Evolutionary conservation across 1,140 invertebrate species (phyloP).

Genomic region (Hylaeus anthracinus): DNA sequence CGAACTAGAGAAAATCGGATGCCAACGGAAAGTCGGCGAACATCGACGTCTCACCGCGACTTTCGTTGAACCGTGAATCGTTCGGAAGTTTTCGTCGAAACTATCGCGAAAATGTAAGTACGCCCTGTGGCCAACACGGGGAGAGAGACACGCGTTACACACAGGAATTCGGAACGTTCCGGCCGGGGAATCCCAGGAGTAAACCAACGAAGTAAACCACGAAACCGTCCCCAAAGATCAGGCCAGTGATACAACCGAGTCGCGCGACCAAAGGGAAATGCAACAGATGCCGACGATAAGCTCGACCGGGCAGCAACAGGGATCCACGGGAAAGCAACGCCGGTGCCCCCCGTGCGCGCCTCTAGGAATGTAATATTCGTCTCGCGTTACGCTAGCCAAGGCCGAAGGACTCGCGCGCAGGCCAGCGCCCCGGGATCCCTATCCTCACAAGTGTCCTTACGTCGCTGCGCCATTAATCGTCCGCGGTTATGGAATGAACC

Average conservation of each 20-base stretch:
- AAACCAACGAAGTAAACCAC: not conserved
- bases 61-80: not conserved
- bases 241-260: constrained; percentile 42
- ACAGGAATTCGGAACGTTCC: not conserved
- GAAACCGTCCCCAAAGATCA: constrained; percentile 45
- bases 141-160: not conserved
- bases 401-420: not conserved
- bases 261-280: constrained; percentile 16
- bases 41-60: too few species aligned
- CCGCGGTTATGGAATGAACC: constrained; percentile 63
- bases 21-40: too few species aligned
- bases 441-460: constrained; percentile 3
- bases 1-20: too few species aligned
- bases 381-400: not conserved
- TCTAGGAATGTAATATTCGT: constrained; percentile 50
- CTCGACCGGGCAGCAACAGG: not conserved
- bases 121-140: not conserved
- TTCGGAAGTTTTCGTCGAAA: not conserved
- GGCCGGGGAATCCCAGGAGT: not conserved
- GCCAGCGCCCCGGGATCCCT: not conserved
- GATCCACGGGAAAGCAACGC: not conserved
- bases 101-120: constrained; percentile 31
- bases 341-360: not conserved
- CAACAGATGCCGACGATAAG: constrained; percentile 33
- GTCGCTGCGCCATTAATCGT: not conserved